These are phyloP conservation scores for Camelus bactrianus DNA, from an alignment of 2,113 vertebrate genomes.

Conservation along the genomic window DNA sequence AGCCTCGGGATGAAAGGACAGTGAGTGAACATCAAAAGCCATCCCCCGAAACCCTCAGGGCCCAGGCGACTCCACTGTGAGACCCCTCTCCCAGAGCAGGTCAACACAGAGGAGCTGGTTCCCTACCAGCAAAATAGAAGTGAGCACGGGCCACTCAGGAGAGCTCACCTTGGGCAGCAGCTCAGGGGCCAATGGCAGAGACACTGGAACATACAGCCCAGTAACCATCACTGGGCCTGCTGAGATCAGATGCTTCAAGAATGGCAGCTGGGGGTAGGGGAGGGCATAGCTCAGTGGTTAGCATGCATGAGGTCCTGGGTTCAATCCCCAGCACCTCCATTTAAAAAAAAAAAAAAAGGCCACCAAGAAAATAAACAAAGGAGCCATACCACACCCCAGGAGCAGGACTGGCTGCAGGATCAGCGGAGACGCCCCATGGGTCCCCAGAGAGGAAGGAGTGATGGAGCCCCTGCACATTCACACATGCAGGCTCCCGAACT, in stretches of 20 bases:
- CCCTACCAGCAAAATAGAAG: background rate
- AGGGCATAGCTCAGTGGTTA: no score
- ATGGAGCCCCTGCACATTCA: background rate
- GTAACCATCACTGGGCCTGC: background rate
- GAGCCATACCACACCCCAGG: background rate
- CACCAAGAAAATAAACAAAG: no score
- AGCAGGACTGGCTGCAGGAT: background rate
- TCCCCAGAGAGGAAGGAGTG: background rate
- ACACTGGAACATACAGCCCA: background rate
- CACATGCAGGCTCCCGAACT: background rate
- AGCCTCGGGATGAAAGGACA: background rate
- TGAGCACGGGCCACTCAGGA: no score
- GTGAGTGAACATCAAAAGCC: background rate
- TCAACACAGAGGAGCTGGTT: background rate
- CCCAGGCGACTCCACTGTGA: background rate
- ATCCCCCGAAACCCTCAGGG: background rate
- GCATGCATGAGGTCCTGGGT: no score
- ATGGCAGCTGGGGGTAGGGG: background rate
- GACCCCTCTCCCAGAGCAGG: background rate
- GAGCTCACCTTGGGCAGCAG: no score
- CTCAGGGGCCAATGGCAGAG: rapidly evolving
- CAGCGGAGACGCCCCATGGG: background rate
- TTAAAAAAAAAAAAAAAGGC: background rate
- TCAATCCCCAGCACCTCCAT: no score
- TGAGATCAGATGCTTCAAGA: background rate